These are phyloP conservation scores for Catajapyx aquilonaris DNA, from an alignment of 1,140 invertebrate species.

Conservation along the genomic window DNA sequence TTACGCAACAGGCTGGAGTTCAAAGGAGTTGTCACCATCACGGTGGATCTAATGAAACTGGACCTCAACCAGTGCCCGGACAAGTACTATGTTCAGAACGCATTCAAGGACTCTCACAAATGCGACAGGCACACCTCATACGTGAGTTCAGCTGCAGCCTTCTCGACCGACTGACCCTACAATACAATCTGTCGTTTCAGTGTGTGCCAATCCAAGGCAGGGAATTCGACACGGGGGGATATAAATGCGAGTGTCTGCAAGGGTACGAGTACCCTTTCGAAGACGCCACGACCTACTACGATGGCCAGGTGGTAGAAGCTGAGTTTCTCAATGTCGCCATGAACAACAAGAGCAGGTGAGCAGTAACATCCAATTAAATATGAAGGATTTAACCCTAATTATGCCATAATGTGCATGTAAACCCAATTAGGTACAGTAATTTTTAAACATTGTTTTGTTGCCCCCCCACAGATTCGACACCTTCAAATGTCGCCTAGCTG, in stretches of 20 bases:
- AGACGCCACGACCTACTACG: constrained; percentile 82
- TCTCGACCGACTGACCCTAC: no score
- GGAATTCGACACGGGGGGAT: constrained; percentile 80
- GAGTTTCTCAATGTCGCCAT: constrained; percentile 73
- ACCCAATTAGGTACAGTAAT: constrained; percentile 6
- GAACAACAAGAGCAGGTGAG: constrained; percentile 46
- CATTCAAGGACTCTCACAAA: constrained; percentile 86
- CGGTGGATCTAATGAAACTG: constrained; percentile 69
- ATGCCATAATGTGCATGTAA: constrained; percentile 1
- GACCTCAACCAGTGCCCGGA: constrained; percentile 91
- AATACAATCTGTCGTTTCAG: constrained; percentile 40
- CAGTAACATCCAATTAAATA: constrained; percentile 4
- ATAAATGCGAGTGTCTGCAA: constrained; percentile 95
- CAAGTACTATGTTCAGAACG: constrained; percentile 71
- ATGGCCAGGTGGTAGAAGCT: constrained; percentile 85
- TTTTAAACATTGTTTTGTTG: constrained; percentile 5
- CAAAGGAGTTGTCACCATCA: constrained; percentile 84
- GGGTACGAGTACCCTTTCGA: constrained; percentile 95
- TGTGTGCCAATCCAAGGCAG: constrained; percentile 83
- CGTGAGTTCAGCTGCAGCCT: no score
- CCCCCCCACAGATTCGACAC: constrained; percentile 44
- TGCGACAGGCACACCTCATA: constrained; percentile 80
- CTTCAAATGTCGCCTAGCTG: constrained; percentile 78
- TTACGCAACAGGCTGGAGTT: constrained; percentile 78
- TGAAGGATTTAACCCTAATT: constrained; percentile 3